Evolutionary conservation across 2,888 invertebrate species (phyloP).

Genomic region (Dynastes tityus): DNA sequence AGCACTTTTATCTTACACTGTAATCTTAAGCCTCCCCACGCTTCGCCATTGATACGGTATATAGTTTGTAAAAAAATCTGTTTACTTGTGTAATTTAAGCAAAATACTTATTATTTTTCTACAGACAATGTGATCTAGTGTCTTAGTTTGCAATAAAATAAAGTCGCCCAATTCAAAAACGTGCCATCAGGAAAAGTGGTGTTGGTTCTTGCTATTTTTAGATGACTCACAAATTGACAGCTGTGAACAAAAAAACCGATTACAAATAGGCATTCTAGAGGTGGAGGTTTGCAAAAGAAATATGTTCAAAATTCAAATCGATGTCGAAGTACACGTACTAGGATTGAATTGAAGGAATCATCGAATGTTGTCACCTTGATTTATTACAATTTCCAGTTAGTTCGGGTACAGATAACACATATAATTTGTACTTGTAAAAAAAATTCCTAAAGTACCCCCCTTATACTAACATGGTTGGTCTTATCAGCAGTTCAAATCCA

Average conservation of each 20-base stretch:
- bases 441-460: too few species aligned
- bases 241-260: conserved; percentile 19
- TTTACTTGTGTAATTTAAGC: too few species aligned
- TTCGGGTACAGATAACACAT: too few species aligned
- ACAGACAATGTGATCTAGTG: background rate
- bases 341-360: conserved; percentile 4
- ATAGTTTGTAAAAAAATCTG: too few species aligned
- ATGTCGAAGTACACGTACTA: conserved; percentile 11
- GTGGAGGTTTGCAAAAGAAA: conserved; percentile 42
- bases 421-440: too few species aligned
- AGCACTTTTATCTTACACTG: too few species aligned
- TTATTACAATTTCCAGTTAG: too few species aligned
- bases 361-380: background rate
- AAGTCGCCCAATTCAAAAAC: background rate
- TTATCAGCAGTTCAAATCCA: too few species aligned
- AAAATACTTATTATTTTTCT: too few species aligned
- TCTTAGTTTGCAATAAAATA: conserved; percentile 42
- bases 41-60: too few species aligned
- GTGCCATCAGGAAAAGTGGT: conserved; percentile 36
- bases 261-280: conserved; percentile 26
- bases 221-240: conserved; percentile 34
- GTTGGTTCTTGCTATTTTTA: conserved; percentile 40
- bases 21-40: too few species aligned
- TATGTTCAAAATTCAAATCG: background rate
- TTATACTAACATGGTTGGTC: too few species aligned